phyloP scores from a whole-genome alignment of 2,113 vertebrate genomes.

The Aspiorhynchus laticeps region DNA sequence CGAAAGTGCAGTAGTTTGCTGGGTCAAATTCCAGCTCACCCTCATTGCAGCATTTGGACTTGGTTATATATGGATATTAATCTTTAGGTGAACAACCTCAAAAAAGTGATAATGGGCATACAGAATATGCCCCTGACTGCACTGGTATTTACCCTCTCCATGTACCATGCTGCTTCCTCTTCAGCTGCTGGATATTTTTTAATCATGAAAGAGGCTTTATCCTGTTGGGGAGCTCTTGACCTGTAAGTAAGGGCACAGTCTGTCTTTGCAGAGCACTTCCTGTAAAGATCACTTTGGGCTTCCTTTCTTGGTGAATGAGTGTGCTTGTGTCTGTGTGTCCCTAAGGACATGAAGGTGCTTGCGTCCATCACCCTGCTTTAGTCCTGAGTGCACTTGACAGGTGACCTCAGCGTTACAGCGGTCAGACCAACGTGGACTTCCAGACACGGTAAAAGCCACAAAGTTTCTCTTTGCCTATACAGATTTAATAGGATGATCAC shows the following conservation, averaged over 20 bases:
- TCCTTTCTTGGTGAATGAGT: constrained; percentile 6
- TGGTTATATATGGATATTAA: not conserved
- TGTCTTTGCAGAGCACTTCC: constrained; percentile 25
- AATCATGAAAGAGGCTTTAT: constrained; percentile 5
- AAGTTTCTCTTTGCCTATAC: constrained; percentile 2
- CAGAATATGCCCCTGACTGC: not conserved
- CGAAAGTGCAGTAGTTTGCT: not conserved
- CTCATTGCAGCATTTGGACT: not conserved
- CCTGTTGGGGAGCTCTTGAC: constrained; percentile 29
- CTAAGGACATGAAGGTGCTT: constrained; percentile 32
- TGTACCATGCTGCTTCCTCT: not conserved
- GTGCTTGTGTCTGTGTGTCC: constrained; percentile 26
- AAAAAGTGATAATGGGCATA: not conserved
- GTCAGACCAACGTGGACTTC: not conserved
- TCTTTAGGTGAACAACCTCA: not conserved
- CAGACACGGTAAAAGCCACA: not conserved
- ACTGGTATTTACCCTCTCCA: not conserved
- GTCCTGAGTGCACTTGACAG: constrained; percentile 41
- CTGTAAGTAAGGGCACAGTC: constrained; percentile 15
- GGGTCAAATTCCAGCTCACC: not conserved
- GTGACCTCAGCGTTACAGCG: not conserved
- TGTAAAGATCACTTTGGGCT: constrained; percentile 21
- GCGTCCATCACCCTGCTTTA: constrained; percentile 41
- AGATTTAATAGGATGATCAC: constrained; percentile 16
- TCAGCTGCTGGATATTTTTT: not conserved